Evolutionary conservation across 2,888 invertebrate species (phyloP), one percentile per base, ranked within the genome.

Genomic region (Volucella zonaria): DNA sequence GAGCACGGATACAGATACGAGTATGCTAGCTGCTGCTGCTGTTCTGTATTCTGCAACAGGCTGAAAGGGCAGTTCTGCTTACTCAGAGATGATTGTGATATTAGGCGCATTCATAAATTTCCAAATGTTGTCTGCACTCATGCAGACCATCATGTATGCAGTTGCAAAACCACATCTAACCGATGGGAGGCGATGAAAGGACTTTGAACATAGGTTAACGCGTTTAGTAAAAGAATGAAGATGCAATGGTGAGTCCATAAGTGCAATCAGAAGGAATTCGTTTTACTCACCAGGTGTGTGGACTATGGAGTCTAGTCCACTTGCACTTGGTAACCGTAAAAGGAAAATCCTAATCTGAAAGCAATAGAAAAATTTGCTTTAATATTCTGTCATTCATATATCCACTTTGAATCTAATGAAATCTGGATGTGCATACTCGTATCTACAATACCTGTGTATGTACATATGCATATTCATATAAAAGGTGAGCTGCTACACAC

Each of bases 61-160:
- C 45, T 68, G 54, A 62, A 62, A 62, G 45, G 62, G 62, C 62
- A 62, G 38, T 74, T 31, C 4, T 31, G 6, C 31, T 31, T 31
- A 31, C 31, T 47, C 12, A 23, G 64, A 67, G 45, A 59, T 45
- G 49, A 58, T 59, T 23, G 59, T 70, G 70, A 75, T 75, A 75
- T 80, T 83, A 83, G 80, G 80, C 45, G 71, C 83, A 80, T 67
- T 80, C 83, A 83, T 83, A 80, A 80, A 83, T 83, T 80, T 83
- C 49, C 43, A 80, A 83, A 75, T 52, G 59, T 70, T 66, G 64
- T 62, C 78, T 78, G 56, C 67, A 61, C 11, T 18, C 15, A 8
- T 45, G 11, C 45, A 52, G 43, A 47, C 43, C 42, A 0, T 58
- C 43, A 43, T 40, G 18, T 23, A 23, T 23, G 18, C 3, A 3